Evolutionary conservation across 2,113 vertebrate genomes (phyloP).

Genomic region (Carassius gibelio): DNA sequence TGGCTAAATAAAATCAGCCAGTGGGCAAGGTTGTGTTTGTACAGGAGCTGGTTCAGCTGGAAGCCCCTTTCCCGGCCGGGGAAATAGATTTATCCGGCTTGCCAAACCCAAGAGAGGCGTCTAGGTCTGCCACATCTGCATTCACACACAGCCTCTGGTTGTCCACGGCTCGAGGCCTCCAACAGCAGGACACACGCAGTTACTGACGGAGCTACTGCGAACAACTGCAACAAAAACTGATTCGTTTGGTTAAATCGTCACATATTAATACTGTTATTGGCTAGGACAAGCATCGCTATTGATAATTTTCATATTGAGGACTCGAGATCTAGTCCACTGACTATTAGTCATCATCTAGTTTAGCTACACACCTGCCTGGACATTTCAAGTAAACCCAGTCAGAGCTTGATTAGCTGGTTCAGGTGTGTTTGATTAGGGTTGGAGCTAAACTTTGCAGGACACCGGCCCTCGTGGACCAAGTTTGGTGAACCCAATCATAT

Average conservation of each 20-base stretch:
- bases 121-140: slow-evolving; percentile 75
- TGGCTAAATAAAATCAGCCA: slow-evolving; percentile 73
- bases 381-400: no score
- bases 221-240: neutral
- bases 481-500: no score
- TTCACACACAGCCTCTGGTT: slow-evolving; percentile 55
- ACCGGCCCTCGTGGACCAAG: no score
- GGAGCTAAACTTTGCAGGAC: no score
- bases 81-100: slow-evolving; percentile 53
- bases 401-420: no score
- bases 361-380: no score
- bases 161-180: slow-evolving; percentile 22
- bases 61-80: slow-evolving; percentile 62
- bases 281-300: neutral
- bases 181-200: neutral
- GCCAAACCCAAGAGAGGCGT: slow-evolving; percentile 75
- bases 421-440: no score
- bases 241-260: neutral
- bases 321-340: neutral
- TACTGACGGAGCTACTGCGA: neutral
- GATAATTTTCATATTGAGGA: neutral
- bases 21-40: slow-evolving; percentile 74
- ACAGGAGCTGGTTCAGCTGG: slow-evolving; percentile 76
- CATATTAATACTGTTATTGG: no score
- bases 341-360: neutral